Evolutionary conservation across 1,140 invertebrate species (phyloP), one percentile per base, ranked within the genome.

Genomic region (Augochlora pura): DNA sequence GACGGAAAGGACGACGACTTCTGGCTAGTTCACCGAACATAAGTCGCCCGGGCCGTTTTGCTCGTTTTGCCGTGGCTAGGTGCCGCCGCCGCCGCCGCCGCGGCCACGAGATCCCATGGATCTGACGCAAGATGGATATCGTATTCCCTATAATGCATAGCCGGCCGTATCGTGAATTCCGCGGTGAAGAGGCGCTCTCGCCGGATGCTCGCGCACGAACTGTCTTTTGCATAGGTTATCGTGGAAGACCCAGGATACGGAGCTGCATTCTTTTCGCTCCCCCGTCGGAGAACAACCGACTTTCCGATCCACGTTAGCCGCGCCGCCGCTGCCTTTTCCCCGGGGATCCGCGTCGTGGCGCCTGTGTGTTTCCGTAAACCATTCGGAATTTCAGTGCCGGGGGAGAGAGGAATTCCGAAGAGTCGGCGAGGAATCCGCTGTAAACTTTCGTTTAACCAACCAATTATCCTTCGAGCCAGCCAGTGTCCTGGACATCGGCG

Each of bases 81-180:
- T 85, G 77, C 64, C 81, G 66, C 81, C 60, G n/a, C n/a, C n/a
- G n/a, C n/a, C n/a, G 77, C 64, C 81, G 66, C 77, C 54, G n/a
- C 66, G 70, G 39, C 70, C 62, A 54, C 64, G 71, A 85, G 75
- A 82, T 82, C 80, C 71, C 67, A 66, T 69, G 72, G 73, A 82
- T 85, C 77, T 77, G 84, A 86, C 84, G 81, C 42, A 75, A 86
- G 84, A 86, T 86, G 80, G 80, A 86, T 86, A 86, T 86, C 84
- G 84, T 85, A 85, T 82, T 85, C 60, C 76, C 83, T 85, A 82
- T 86, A 86, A 86, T 86, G 66, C 83, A 86, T 85, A 78, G 80
- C 74, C 68, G 83, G 76, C 64, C 67, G 72, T 63, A 76, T 57
- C 80, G 76, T 85, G 84, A 82, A 86, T 86, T 86, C 83, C 71